Conservation (phyloP, 2,888 invertebrate species). For the Pachliopta kotzebuea region DNA sequence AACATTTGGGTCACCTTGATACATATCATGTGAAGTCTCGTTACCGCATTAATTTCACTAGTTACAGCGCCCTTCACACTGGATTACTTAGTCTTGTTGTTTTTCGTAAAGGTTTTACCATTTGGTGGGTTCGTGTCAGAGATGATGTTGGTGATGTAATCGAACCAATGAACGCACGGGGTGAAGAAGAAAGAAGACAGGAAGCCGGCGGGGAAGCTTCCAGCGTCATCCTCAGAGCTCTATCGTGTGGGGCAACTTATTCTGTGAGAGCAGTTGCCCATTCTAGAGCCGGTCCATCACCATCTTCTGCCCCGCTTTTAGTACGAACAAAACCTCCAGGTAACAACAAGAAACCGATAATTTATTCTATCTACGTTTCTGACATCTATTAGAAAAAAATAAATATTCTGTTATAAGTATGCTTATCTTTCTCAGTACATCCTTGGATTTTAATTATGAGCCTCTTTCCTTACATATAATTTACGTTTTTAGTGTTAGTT, state of each 20-base stretch:
- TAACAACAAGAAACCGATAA: conserved; percentile 32
- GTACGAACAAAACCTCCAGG: conserved; percentile 73
- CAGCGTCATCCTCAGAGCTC: conserved; percentile 56
- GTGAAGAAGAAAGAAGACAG: conserved; percentile 62
- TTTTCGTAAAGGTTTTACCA: conserved; percentile 55
- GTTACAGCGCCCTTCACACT: too few species aligned
- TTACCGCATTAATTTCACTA: too few species aligned
- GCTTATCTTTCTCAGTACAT: neutral
- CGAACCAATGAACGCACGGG: conserved; percentile 49
- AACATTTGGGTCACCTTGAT: too few species aligned
- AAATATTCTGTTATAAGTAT: too few species aligned
- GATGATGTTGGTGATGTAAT: conserved; percentile 61
- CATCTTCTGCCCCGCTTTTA: conserved; percentile 58
- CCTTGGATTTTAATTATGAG: neutral
- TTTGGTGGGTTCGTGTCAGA: conserved; percentile 68
- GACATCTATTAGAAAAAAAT: too few species aligned
- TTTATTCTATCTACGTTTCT: neutral
- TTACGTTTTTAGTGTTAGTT: conserved; percentile 53
- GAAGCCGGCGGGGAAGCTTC: conserved; percentile 67
- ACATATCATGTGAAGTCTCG: too few species aligned
- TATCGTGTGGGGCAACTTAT: conserved; percentile 69
- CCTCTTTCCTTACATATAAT: neutral
- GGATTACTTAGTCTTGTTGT: neutral
- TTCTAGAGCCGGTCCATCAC: conserved; percentile 65
- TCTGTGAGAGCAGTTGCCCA: conserved; percentile 69